These are phyloP conservation scores for Brachionus paranguensis DNA, from an alignment of 1,140 invertebrate species.

Conservation along the genomic window DNA sequence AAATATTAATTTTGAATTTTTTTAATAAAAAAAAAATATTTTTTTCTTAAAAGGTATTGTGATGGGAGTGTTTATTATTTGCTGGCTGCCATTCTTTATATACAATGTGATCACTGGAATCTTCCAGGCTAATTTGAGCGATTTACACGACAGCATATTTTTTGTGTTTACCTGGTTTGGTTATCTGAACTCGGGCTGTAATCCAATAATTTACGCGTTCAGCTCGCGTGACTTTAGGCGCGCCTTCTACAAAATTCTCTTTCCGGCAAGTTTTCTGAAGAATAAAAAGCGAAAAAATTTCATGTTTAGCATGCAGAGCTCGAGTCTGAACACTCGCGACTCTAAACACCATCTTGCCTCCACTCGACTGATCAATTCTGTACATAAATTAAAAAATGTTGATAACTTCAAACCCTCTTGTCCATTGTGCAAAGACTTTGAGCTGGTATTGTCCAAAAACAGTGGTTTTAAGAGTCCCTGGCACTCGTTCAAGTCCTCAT, in stretches of 20 bases:
- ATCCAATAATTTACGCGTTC: constrained; percentile 92
- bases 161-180: constrained; percentile 39
- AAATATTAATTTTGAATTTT: neutral
- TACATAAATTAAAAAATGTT: neutral
- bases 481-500: neutral
- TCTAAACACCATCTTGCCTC: neutral
- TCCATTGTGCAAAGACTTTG: neutral
- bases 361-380: neutral
- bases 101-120: constrained; percentile 51
- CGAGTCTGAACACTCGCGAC: neutral
- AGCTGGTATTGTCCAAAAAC: neutral
- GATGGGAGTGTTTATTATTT: constrained; percentile 54
- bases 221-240: constrained; percentile 91
- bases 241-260: constrained; percentile 51
- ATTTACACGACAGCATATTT: constrained; percentile 11
- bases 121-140: constrained; percentile 41
- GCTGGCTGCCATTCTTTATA: constrained; percentile 56
- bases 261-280: constrained; percentile 40
- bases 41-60: constrained; percentile 44
- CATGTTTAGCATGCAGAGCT: neutral
- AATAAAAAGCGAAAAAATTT: constrained; percentile 29
- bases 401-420: neutral
- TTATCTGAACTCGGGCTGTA: constrained; percentile 56
- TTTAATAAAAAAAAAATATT: neutral
- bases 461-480: neutral